Evolutionary conservation across 1,140 invertebrate species (phyloP).

Genomic region (Sinonovacula constricta): DNA sequence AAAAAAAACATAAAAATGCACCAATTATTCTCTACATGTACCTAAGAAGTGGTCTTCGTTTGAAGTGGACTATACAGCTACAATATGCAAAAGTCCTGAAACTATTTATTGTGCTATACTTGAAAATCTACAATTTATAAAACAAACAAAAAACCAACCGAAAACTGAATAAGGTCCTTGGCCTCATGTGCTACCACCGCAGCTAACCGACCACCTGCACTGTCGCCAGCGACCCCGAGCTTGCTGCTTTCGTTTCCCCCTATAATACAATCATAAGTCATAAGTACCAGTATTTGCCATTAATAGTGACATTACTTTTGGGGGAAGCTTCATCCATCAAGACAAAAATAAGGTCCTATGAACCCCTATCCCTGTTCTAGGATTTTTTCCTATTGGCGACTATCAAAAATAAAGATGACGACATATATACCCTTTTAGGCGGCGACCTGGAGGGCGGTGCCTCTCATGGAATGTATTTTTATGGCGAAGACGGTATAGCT

Average conservation of each 20-base stretch:
- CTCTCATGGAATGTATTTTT: too few species aligned
- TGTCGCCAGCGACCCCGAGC: slow-evolving; percentile 70
- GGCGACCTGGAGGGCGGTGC: too few species aligned
- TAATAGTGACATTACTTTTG: background rate
- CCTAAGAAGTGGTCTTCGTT: background rate
- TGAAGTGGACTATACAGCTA: background rate
- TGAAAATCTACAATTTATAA: background rate
- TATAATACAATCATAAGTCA: slow-evolving; percentile 7
- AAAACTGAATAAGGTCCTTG: slow-evolving; percentile 55
- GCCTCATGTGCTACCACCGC: slow-evolving; percentile 71
- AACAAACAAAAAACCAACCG: background rate
- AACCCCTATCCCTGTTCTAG: too few species aligned
- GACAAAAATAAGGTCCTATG: too few species aligned
- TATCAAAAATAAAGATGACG: background rate
- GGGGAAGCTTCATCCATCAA: background rate
- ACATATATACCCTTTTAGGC: too few species aligned
- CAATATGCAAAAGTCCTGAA: background rate
- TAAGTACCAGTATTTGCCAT: background rate
- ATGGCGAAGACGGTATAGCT: too few species aligned
- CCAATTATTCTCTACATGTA: background rate
- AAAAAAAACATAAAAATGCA: background rate
- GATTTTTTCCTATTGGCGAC: background rate
- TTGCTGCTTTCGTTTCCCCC: slow-evolving; percentile 55
- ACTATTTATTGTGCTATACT: background rate
- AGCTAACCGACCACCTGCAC: slow-evolving; percentile 69